A percentile compares a stretch with the other conserved stretches of the same genome.
Conservation (phyloP, 92 coral and sea anemone species). For the Nematostella vectensis region DNA sequence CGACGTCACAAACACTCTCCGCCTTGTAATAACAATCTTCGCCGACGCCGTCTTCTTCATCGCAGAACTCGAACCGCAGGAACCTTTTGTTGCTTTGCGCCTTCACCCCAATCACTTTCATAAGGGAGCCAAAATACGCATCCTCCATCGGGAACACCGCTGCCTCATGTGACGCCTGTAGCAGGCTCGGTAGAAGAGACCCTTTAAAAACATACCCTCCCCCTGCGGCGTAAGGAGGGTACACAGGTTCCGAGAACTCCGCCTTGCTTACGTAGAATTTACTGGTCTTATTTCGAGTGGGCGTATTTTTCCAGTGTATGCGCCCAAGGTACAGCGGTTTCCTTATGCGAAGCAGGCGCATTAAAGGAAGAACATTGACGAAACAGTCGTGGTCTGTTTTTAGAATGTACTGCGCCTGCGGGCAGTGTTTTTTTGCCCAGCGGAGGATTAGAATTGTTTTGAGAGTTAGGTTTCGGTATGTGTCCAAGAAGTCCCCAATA, state of each 20-base stretch:
- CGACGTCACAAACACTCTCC: slow-evolving; percentile 6
- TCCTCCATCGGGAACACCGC: slow-evolving; percentile 17
- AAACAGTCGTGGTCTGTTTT: slow-evolving; percentile 78
- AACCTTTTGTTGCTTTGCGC: neutral
- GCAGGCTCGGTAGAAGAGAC: slow-evolving; percentile 6
- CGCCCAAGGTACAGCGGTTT: slow-evolving; percentile 3
- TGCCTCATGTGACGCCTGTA: slow-evolving; percentile 4
- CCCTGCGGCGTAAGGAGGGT: slow-evolving; percentile 16
- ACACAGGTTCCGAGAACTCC: neutral
- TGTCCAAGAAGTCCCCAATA: slow-evolving; percentile 58
- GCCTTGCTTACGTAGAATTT: slow-evolving; percentile 4
- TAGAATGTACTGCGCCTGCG: slow-evolving; percentile 38
- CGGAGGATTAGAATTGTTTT: too few relatives aligned
- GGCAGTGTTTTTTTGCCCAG: slow-evolving; percentile 46
- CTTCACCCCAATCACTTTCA: slow-evolving; percentile 4
- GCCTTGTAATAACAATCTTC: neutral
- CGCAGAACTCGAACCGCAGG: neutral
- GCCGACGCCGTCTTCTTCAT: neutral
- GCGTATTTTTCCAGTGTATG: slow-evolving; percentile 8
- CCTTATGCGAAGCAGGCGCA: slow-evolving; percentile 15
- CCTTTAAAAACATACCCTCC: slow-evolving; percentile 12
- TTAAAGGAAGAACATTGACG: slow-evolving; percentile 45
- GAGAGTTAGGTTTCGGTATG: too few relatives aligned
- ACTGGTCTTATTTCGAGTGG: slow-evolving; percentile 6
- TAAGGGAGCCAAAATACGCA: slow-evolving; percentile 13